phyloP scores from a whole-genome alignment of 2,797 vertebrate genomes.

The Mus minutoides region DNA sequence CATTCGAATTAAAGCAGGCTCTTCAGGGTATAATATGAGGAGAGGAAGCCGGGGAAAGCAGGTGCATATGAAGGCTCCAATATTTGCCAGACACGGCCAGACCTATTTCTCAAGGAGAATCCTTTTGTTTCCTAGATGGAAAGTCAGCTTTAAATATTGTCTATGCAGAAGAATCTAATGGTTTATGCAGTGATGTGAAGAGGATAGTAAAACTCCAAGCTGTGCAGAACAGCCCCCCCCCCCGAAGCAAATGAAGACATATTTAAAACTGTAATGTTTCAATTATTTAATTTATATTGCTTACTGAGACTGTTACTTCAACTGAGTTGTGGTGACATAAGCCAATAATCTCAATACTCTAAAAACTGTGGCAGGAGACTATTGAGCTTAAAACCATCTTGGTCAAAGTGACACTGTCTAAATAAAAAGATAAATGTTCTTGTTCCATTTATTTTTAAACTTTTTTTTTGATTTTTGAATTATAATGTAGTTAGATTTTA shows the following conservation, averaged over 20 bases:
- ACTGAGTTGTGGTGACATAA: not conserved
- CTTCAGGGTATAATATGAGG: not conserved
- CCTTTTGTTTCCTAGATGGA: not conserved
- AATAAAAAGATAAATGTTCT: not conserved
- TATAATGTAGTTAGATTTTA: not conserved
- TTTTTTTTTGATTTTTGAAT: not conserved
- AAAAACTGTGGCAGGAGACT: not conserved
- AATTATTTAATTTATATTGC: not conserved
- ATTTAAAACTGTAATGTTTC: not conserved
- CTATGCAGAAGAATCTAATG: not conserved
- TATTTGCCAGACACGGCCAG: not conserved
- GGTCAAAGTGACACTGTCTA: not conserved
- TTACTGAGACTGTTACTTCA: not conserved
- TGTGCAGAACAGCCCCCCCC: not conserved
- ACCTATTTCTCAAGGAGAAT: not conserved
- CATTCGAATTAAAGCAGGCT: no score
- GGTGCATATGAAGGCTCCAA: not conserved
- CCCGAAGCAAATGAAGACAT: not conserved
- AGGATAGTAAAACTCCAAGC: not conserved
- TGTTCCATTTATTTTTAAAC: not conserved
- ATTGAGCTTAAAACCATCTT: not conserved
- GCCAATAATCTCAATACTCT: not conserved
- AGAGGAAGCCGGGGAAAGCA: not conserved
- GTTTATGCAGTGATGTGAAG: not conserved
- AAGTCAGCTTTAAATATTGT: not conserved